phyloP scores from a whole-genome alignment of 2,113 vertebrate genomes.

The Benitochromis conjunctus region DNA sequence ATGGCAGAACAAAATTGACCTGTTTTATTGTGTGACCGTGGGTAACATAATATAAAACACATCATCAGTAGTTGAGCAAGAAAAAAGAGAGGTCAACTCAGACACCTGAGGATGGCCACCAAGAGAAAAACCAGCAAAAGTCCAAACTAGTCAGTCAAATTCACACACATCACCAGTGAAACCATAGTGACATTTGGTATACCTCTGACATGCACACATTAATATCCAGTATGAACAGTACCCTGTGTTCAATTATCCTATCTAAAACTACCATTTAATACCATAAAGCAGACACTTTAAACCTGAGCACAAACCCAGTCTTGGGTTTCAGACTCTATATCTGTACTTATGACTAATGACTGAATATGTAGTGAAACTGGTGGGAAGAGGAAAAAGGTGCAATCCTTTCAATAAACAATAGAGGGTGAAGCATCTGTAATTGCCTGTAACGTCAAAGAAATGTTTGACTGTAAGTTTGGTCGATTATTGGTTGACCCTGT shows the following conservation, averaged over 20 bases:
- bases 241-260: not conserved
- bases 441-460: not conserved
- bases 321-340: not conserved
- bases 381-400: constrained; percentile 36
- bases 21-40: no score
- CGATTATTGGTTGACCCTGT: not conserved
- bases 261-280: not conserved
- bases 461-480: not conserved
- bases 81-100: not conserved
- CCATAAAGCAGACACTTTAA: not conserved
- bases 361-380: not conserved
- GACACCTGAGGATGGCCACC: not conserved
- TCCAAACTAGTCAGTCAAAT: not conserved
- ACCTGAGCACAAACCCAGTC: not conserved
- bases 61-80: not conserved
- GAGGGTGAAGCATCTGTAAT: constrained; percentile 39
- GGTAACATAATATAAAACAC: not conserved
- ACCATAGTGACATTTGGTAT: not conserved
- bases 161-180: not conserved
- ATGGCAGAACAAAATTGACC: not conserved
- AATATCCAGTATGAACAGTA: not conserved
- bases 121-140: not conserved
- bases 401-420: constrained; percentile 41
- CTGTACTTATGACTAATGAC: not conserved
- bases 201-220: not conserved